Evolutionary conservation across 1,140 invertebrate species (phyloP).

Genomic region (Cepaea nemoralis): DNA sequence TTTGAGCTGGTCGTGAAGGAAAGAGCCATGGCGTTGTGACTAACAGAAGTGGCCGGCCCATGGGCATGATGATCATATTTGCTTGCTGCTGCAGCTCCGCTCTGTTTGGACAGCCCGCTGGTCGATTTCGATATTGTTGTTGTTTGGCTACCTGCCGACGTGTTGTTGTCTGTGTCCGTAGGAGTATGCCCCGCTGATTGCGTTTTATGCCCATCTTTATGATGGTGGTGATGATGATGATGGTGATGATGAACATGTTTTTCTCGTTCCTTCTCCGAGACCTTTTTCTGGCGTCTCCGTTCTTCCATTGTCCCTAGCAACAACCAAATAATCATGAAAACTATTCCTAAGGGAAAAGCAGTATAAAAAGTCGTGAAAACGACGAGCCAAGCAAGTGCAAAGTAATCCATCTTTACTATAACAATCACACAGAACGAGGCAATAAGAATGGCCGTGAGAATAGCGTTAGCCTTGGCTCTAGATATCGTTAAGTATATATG

Average conservation of each 20-base stretch:
- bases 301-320: neutral
- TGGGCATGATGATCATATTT: neutral
- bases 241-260: neutral
- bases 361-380: slow-evolving; percentile 31
- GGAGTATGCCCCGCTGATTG: neutral
- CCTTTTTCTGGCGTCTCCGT: neutral
- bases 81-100: neutral
- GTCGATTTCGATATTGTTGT: neutral
- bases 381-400: slow-evolving; percentile 24
- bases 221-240: slow-evolving; percentile 3
- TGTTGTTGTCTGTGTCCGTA: neutral
- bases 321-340: slow-evolving; percentile 9
- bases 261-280: neutral
- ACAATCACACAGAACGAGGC: slow-evolving; percentile 12
- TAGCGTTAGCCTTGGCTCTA: slow-evolving; percentile 7
- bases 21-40: neutral
- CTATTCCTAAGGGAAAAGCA: neutral
- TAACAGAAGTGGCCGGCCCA: neutral
- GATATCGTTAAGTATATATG: neutral
- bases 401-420: slow-evolving; percentile 24
- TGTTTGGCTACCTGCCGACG: neutral
- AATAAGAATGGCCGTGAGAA: slow-evolving; percentile 7
- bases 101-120: slow-evolving; percentile 16
- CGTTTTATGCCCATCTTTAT: neutral
- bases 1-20: neutral